Evolutionary conservation across 1,140 invertebrate species (phyloP), one percentile per base, ranked within the genome.

Genomic region (Lordiphosa clarofinis): DNA sequence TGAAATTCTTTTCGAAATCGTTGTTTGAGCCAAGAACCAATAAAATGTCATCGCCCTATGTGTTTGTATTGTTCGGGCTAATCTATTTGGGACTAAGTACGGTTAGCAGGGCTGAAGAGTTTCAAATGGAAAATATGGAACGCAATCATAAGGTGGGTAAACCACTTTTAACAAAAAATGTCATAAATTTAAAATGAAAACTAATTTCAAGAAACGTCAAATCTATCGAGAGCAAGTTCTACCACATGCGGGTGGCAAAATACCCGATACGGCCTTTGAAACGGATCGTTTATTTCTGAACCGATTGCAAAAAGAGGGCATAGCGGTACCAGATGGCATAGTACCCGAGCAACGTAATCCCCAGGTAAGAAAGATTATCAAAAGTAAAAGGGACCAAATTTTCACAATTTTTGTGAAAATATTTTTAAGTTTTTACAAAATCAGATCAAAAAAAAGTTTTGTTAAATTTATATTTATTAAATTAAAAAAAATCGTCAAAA

Each of bases 201-300:
- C 31, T 33, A 43, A 47, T 82, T 87, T 87, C 47, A 88, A 90
- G 87, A 93, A 93, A 79, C 89, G 92, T 15, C 92, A 93, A 76
- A 91, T 93, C 56, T 93, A 92, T 88, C 89, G 92, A 21, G 92
- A 93, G 65, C 91, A 93, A 75, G 90, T 93, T 10, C 63, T 92
- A 19, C 92, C 92, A 11, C 90, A 91, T 55, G 82, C 90, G 8
- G 92, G 92, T 35, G 92, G 92, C 4, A 93, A 92, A 87, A 93
- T 93, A 58, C 92, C 92, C 0, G 92, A 93, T 52, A 91, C 92
- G 46, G 92, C 92, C 12, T 93, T 93, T 61, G 89, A 89, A 49
- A 89, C 90, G 0, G 92, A 93, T 82, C 90, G 92, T 12, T 82
- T 93, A 12, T 90, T 90, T 11, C 69, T 93, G 21, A 93, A 93